These are phyloP conservation scores for Melanchra persicariae DNA, from an alignment of 2,888 invertebrate genomes.

Conservation along the genomic window DNA sequence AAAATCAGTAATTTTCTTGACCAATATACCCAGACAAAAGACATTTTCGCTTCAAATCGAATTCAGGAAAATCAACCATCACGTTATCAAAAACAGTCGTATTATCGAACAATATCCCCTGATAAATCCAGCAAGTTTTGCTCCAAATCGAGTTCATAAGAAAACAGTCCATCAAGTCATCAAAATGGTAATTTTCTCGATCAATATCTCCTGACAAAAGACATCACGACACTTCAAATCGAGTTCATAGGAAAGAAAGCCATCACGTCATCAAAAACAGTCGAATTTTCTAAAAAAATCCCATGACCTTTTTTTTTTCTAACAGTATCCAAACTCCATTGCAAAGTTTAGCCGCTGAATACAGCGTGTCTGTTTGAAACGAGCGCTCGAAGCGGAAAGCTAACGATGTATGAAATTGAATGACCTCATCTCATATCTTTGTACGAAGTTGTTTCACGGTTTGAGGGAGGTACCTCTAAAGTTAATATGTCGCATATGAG, in stretches of 20 bases:
- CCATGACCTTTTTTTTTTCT: constrained; percentile 6
- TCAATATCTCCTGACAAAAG: background rate
- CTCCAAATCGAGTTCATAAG: background rate
- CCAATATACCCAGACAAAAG: background rate
- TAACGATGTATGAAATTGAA: constrained; percentile 53
- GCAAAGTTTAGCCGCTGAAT: constrained; percentile 29
- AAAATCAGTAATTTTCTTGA: background rate
- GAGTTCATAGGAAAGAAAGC: constrained; percentile 5
- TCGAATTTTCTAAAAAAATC: constrained; percentile 1
- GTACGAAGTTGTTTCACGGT: constrained; percentile 33
- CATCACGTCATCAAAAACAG: constrained; percentile 6
- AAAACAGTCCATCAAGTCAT: constrained; percentile 10
- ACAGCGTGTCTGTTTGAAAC: constrained; percentile 19
- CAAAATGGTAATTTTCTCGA: background rate
- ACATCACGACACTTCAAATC: no score
- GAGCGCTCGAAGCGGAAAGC: constrained; percentile 13
- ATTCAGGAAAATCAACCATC: no score
- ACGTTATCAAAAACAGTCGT: background rate
- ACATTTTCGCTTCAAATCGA: no score
- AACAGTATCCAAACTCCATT: constrained; percentile 21
- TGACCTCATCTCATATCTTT: constrained; percentile 23
- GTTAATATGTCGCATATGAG: constrained; percentile 20
- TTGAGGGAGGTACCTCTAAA: background rate
- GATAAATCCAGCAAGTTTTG: background rate
- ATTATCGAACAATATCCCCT: background rate